Evolutionary conservation across 2,888 invertebrate genomes (phyloP), one percentile per base, ranked within the genome.

Genomic region (Pinctada fucata): DNA sequence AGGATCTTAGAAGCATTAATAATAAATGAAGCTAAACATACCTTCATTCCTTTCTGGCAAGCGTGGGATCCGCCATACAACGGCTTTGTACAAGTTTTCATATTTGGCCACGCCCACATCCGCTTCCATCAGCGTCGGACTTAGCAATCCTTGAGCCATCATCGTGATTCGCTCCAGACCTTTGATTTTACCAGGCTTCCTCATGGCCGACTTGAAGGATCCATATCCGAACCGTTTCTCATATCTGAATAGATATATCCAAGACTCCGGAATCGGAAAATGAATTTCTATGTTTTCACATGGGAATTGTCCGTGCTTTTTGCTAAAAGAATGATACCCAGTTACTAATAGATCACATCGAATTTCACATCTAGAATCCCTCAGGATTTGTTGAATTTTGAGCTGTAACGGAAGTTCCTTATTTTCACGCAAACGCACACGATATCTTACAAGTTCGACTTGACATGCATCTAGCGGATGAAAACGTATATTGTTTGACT

Each of bases 11-110:
- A 31, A 31, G 31, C 31, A 31, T 31, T 31, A 31, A 31, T 31
- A 31, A 31, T 31, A 1, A 31, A 31, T 31, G 31, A 31, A 31
- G 31, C 31, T 31, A 31, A 16, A 45, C 83, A 85, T 91, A 97
- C 98, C 99, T 95, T 99, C 99, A 85, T 99, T 99, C 93, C 99
- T 98, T 93, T 99, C 99, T 76, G 99, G 99, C 89, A 99, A 94
- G 75, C 99, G 94, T 6, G 98, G 96, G 94, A 99, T 99, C 87
- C 99, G 95, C 99, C 99, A 99, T 51, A 99, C 99, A 88, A 99
- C 97, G 79, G 99, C 95, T 84, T 97, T 95, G 93, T 98, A 98
- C 91, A 99, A 97, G 94, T 99, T 99, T 93, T 99, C 99, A 93
- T 99, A 99, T 94, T 99, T 99, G 78, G 99, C 99, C 92, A 97